Evolutionary conservation across 2,113 vertebrate genomes (phyloP).

Genomic region (Pomatostomus ruficeps): DNA sequence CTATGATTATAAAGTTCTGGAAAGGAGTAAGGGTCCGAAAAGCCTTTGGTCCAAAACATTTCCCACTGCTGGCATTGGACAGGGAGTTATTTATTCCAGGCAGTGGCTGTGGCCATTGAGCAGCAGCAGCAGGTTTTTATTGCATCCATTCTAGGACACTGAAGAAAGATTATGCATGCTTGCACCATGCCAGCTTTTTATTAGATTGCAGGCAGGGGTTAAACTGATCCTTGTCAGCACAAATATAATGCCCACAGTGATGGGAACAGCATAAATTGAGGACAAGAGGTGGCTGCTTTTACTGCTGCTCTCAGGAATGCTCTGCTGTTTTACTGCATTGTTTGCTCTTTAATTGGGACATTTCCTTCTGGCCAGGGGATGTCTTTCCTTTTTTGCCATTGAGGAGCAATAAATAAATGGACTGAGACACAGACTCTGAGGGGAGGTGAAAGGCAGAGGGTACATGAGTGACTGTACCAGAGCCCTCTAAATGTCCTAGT

Average conservation of each 20-base stretch:
- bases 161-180: constrained; percentile 20
- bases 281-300: constrained; percentile 14
- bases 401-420: constrained; percentile 18
- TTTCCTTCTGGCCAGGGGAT: neutral
- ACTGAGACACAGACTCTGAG: neutral
- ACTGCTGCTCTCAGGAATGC: neutral
- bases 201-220: constrained; percentile 54
- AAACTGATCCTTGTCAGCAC: constrained; percentile 58
- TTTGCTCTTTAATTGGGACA: constrained; percentile 32
- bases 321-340: constrained; percentile 10
- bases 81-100: constrained; percentile 4
- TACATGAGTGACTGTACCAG: neutral
- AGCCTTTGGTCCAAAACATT: neutral
- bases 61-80: neutral
- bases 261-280: constrained; percentile 32
- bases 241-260: constrained; percentile 26
- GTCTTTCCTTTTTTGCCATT: neutral
- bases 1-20: neutral
- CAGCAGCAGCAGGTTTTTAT: constrained; percentile 32
- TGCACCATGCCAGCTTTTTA: constrained; percentile 7
- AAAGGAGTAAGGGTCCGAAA: rapidly evolving
- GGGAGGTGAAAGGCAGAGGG: neutral
- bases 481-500: neutral
- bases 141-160: neutral
- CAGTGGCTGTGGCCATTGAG: neutral